Base-by-base conservation (phyloP, 2,888 invertebrate genomes). In the Drosophila longiperda region DNA sequence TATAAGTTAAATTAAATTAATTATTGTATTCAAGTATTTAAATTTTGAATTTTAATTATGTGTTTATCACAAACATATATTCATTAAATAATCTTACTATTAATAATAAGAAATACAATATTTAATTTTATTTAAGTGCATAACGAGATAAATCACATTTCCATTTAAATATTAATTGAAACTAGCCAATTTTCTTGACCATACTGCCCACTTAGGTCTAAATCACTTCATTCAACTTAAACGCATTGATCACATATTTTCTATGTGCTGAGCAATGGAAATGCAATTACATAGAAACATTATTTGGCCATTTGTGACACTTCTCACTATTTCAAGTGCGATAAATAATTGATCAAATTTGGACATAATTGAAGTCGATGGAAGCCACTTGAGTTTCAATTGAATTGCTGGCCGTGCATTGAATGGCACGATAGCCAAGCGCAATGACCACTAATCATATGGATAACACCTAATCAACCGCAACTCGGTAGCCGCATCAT, bases 381-480 rank as follows among this genome's bases (percentile, higher is more conserved):
- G 42, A 17, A 49, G 52, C 48, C 66, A 78, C 67, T 81, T 64
- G 60, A 67, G 78, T 52, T 57, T 42, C 60, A 80, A 80, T 80
- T 64, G 40, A 80, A 78, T 77, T 61, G 66, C 36, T 9, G 70
- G 66, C 26, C 48, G 45, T 65, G 48, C 45, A 34, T 34, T 38
- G 54, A 55, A 59, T 55, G 59, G 50, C 23, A 62, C 70, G 49
- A 45, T 77, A 36, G 50, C 81, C 71, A 66, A 53, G 58, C 34
- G 72, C 64, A 88, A 54, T 88, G 88, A 76, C 89, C 87, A 80
- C 90, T 85, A 85, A 85, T 85, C 90, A 89, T 90, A 85, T 89
- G 87, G 89, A 90, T 90, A 85, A 90, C 84, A 85, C 84, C 84
- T 85, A 85, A 85, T 85, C 84, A 90, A 85, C 89, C 89, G 69